A percentile compares a stretch with the other conserved stretches of the same genome.
These are phyloP conservation scores for Euphydryas editha DNA, from an alignment of 2,888 invertebrate genomes.

Conservation along the genomic window DNA sequence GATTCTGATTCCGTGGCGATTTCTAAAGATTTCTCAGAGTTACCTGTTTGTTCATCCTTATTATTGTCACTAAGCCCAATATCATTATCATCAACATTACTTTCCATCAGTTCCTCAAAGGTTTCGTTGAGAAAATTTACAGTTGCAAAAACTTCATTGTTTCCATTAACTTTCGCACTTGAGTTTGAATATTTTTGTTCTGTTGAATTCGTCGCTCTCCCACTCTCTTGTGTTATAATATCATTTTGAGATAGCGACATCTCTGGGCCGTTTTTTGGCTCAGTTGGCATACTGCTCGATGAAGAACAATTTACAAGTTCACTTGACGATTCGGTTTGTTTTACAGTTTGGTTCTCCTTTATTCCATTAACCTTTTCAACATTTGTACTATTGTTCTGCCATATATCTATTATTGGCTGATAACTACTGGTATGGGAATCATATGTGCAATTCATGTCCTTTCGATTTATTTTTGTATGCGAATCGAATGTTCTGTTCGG, in stretches of 20 bases:
- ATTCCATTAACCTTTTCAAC: conserved; percentile 41
- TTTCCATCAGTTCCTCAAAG: conserved; percentile 75
- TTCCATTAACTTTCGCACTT: conserved; percentile 57
- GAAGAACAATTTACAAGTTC: conserved; percentile 4
- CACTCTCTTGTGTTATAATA: conserved; percentile 22
- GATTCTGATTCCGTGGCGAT: conserved; percentile 29
- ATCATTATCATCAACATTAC: conserved; percentile 75
- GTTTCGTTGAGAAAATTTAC: conserved; percentile 71
- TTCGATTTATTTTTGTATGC: conserved; percentile 47
- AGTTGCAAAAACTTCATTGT: conserved; percentile 65
- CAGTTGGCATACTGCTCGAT: not conserved
- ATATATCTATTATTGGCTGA: conserved; percentile 36
- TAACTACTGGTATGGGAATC: conserved; percentile 53
- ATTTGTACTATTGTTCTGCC: conserved; percentile 34
- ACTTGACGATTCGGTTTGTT: conserved; percentile 13
- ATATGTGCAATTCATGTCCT: conserved; percentile 54
- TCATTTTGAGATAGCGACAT: conserved; percentile 24
- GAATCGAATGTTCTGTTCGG: conserved; percentile 58
- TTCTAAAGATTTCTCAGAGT: conserved; percentile 39
- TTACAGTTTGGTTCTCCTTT: not conserved
- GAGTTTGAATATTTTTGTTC: conserved; percentile 11
- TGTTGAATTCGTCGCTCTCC: conserved; percentile 13
- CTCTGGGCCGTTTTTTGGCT: conserved; percentile 7
- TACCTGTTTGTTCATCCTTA: conserved; percentile 53
- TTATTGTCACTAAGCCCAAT: conserved; percentile 54